Conservation (phyloP, 2,113 vertebrate species). For the Bujurquina vittata region DNA sequence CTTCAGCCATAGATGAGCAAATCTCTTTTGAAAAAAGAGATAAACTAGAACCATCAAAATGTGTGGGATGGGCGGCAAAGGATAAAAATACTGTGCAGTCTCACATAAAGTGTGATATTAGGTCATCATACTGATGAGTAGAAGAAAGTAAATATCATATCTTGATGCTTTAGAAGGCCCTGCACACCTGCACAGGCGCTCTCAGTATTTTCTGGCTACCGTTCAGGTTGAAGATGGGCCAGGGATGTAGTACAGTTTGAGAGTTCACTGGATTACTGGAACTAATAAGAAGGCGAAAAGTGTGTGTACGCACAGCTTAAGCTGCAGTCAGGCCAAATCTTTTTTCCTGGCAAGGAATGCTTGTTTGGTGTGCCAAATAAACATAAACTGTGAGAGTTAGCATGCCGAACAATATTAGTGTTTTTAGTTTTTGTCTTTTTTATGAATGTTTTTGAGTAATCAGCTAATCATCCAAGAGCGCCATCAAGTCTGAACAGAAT, state of each 20-base stretch:
- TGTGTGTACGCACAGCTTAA: neutral
- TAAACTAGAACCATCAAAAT: neutral
- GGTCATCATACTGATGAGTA: neutral
- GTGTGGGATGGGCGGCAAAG: neutral
- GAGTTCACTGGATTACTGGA: neutral
- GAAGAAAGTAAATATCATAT: neutral
- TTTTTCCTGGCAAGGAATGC: neutral
- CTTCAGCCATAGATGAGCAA: neutral
- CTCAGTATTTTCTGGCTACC: neutral
- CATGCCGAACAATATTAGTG: neutral
- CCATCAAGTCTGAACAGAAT: too few relatives aligned
- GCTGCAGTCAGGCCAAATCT: neutral
- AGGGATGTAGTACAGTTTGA: neutral
- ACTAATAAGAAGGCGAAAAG: constrained; percentile 9
- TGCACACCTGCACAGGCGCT: neutral
- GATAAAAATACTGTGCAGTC: neutral
- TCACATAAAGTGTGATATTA: neutral
- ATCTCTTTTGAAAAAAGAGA: neutral
- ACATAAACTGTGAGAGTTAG: neutral
- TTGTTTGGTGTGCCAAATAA: neutral
- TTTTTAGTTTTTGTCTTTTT: neutral
- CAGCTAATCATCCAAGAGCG: too few relatives aligned
- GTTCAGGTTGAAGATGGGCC: neutral
- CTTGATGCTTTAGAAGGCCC: neutral
- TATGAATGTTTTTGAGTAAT: too few relatives aligned